Evolutionary conservation across 2,113 vertebrate genomes (phyloP).

Genomic region (Oncorhynchus tshawytscha): DNA sequence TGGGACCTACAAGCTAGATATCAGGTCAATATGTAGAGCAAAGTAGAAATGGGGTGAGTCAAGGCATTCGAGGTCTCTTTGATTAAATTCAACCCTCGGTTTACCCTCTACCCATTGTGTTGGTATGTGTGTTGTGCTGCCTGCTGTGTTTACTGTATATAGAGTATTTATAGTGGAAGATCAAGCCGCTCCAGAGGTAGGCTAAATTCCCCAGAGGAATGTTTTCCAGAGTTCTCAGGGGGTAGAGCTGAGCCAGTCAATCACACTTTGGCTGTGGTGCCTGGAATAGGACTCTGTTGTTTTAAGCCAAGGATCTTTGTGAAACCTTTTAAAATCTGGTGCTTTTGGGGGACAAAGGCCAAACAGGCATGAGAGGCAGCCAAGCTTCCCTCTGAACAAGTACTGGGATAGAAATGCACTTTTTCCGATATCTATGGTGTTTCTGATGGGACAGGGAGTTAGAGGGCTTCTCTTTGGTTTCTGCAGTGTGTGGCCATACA

Average conservation of each 20-base stretch:
- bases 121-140: slow-evolving; percentile 23
- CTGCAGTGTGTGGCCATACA: too few species aligned
- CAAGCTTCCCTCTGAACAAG: slow-evolving; percentile 27
- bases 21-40: background rate
- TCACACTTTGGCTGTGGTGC: slow-evolving; percentile 22
- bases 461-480: too few species aligned
- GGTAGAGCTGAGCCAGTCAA: slow-evolving; percentile 35
- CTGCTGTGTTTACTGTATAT: slow-evolving; percentile 45
- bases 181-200: slow-evolving; percentile 49
- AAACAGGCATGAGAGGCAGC: slow-evolving; percentile 31
- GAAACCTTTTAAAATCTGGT: slow-evolving; percentile 14
- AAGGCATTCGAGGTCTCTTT: slow-evolving; percentile 20
- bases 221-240: slow-evolving; percentile 51
- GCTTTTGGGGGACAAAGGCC: slow-evolving; percentile 27
- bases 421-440: too few species aligned
- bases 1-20: background rate
- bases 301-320: slow-evolving; percentile 26
- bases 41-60: background rate
- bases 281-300: slow-evolving; percentile 38
- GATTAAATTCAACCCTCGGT: slow-evolving; percentile 11
- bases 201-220: slow-evolving; percentile 46
- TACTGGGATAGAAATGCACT: background rate
- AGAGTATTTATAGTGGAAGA: slow-evolving; percentile 63
- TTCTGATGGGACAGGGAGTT: too few species aligned
- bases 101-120: slow-evolving; percentile 33